Evolutionary conservation across 2,113 vertebrate genomes (phyloP), one percentile per base, ranked within the genome.

Genomic region (Austrofundulus limnaeus): DNA sequence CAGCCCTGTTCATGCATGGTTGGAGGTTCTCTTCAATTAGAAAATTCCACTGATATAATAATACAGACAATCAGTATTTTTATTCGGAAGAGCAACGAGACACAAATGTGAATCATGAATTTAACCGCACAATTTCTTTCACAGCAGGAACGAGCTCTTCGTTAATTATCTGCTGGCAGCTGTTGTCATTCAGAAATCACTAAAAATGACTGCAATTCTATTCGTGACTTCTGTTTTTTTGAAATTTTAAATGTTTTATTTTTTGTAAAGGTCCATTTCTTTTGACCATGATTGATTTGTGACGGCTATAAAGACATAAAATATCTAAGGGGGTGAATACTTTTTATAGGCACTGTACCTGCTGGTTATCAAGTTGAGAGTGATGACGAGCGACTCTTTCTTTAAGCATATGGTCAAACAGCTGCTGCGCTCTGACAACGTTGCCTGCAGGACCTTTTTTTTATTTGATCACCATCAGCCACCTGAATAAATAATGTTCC

Each of bases 391-490:
- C 25, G 10, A 5, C 11, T 19, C 45, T 49, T 46, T 64, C 25
- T 66, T 60, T 24, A 70, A 48, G n/a, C 61, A 70, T 59, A 43
- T 21, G 34, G 41, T 72, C 42, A 17, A 53, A 54, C 48, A 68
- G 67, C 34, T 59, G 57, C 23, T 49, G 0, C 6, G 62, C 48
- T 42, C 45, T 11, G 56, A 5, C 37, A 54, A 46, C 54, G 10
- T 20, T 11, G 54, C 15, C 54, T 50, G 47, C 73, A n/a, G n/a
- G n/a, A n/a, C 21, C 50, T 58, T 72, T 73, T 52, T 53, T 76
- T 49, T 42, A 56, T 65, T 51, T 53, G 49, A 81, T 80, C 39
- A 65, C 70, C 23, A 11, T 61, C 57, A 74, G 60, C 21, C 24
- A 41, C 31, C 64, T 41, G 25, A 47, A 63, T 28, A 28, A 28